These are phyloP conservation scores for Clarias batrachus DNA, from an alignment of 2,113 vertebrate genomes.

Conservation along the genomic window DNA sequence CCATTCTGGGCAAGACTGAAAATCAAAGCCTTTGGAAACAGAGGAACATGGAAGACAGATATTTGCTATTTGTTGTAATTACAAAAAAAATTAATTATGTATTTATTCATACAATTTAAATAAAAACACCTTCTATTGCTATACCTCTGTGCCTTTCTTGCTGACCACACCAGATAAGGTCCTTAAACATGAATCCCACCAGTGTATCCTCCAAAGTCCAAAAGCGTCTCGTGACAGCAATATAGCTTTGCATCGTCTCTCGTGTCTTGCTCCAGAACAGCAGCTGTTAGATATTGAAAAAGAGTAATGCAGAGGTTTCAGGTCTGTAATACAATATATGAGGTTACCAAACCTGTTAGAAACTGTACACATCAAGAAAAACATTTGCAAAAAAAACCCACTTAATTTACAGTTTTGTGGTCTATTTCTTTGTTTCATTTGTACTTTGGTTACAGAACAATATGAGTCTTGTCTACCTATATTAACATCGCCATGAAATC, in stretches of 20 bases:
- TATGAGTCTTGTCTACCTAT: neutral
- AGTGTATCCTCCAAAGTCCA: constrained; percentile 77
- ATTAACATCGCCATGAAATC: neutral
- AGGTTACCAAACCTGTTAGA: no score
- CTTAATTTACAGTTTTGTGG: neutral
- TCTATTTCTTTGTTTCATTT: neutral
- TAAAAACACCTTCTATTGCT: neutral
- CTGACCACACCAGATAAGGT: constrained; percentile 74
- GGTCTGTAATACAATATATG: neutral
- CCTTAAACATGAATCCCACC: constrained; percentile 75
- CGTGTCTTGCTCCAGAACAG: constrained; percentile 78
- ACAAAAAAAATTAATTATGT: neutral
- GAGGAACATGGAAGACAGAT: neutral
- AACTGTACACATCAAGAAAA: no score
- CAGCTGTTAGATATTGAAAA: constrained; percentile 57
- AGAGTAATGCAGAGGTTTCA: neutral
- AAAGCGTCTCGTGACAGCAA: constrained; percentile 57
- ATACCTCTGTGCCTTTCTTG: constrained; percentile 61
- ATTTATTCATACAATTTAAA: neutral
- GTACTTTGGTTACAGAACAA: neutral
- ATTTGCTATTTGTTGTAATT: neutral
- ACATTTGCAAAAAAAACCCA: neutral
- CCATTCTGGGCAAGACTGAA: constrained; percentile 71
- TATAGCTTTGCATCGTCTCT: constrained; percentile 66
- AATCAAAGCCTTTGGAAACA: constrained; percentile 69